Percentiles rank a stretch among this genome's conserved stretches.
Evolutionary conservation across 2,113 vertebrate species (phyloP).

Genomic region (Melospiza georgiana): DNA sequence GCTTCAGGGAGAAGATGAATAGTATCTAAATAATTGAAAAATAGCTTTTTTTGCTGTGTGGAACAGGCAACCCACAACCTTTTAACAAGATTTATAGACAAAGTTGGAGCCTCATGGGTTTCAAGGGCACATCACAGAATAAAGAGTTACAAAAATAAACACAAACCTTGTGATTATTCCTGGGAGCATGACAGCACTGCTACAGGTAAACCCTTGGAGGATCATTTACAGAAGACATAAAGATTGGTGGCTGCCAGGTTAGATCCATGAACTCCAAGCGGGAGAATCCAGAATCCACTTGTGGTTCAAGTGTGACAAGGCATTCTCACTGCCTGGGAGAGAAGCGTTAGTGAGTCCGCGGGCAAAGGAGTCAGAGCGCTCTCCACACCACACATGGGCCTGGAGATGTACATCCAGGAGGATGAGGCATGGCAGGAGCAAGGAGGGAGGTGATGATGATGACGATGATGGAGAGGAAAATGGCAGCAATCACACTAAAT

Average conservation of each 20-base stretch:
- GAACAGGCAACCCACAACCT: not conserved
- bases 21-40: not conserved
- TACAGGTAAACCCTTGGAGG: conserved; percentile 66
- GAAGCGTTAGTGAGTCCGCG: not conserved
- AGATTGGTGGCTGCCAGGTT: conserved; percentile 55
- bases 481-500: not conserved
- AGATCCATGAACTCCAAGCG: conserved; percentile 52
- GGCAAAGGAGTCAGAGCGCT: not conserved
- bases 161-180: conserved; percentile 72
- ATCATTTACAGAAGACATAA: conserved; percentile 67
- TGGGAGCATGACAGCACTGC: conserved; percentile 69
- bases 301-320: conserved; percentile 56
- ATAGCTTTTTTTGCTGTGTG: not conserved
- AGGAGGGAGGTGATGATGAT: not conserved
- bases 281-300: conserved; percentile 60
- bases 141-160: conserved; percentile 40
- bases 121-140: not conserved
- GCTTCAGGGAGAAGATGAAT: not conserved
- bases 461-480: not conserved
- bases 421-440: not conserved
- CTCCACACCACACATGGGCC: not conserved
- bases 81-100: not conserved
- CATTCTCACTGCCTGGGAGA: conserved; percentile 66
- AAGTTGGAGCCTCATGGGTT: not conserved
- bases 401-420: not conserved